Evolutionary conservation across 1,140 invertebrate species (phyloP).

Genomic region (Armadillidium nasatum): DNA sequence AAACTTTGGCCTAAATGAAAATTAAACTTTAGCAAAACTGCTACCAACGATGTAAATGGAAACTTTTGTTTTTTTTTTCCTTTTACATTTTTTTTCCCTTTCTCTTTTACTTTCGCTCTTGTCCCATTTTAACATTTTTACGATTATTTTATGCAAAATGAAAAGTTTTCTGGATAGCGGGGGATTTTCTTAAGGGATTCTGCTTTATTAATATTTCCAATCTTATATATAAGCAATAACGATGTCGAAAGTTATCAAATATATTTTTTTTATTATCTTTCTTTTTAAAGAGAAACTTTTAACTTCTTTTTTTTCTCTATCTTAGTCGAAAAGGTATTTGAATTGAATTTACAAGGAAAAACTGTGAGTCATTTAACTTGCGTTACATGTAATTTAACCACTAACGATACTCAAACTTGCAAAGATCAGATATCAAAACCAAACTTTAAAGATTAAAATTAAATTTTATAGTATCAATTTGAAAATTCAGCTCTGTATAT

Average conservation of each 20-base stretch:
- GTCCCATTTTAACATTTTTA: not conserved
- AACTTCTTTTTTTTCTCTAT: not conserved
- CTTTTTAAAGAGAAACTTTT: not conserved
- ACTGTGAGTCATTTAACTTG: too few relatives aligned
- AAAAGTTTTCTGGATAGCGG: not conserved
- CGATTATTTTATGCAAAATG: not conserved
- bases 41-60: not conserved
- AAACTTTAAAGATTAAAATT: too few relatives aligned
- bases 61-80: not conserved
- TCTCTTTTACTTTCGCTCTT: not conserved
- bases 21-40: not conserved
- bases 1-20: conserved; percentile 13
- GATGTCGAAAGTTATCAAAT: not conserved
- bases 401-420: too few relatives aligned
- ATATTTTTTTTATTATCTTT: not conserved
- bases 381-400: too few relatives aligned
- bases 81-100: not conserved
- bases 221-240: not conserved
- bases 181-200: not conserved
- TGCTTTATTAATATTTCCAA: conserved; percentile 7
- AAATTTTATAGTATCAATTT: too few relatives aligned
- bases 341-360: too few relatives aligned
- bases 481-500: too few relatives aligned
- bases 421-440: too few relatives aligned
- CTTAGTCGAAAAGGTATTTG: not conserved